These are phyloP conservation scores for Sebastolobus alascanus DNA, from an alignment of 2,797 vertebrate genomes.

Conservation along the genomic window DNA sequence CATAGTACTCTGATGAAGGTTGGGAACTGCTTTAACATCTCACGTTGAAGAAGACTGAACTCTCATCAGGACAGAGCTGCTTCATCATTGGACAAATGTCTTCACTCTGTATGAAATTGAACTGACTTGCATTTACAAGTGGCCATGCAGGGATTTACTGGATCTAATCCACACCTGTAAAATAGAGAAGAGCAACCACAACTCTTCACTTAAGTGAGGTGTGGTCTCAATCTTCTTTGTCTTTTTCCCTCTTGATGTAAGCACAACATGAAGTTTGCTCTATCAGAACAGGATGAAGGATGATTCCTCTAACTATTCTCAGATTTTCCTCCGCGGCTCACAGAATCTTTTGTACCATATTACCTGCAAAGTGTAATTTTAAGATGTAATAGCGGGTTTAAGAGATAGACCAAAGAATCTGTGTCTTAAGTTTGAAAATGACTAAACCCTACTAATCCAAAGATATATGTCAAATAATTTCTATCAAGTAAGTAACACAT, in stretches of 20 bases:
- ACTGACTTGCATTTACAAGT: background rate
- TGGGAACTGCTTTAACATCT: background rate
- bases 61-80: conserved; percentile 28
- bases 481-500: background rate
- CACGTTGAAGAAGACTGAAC: background rate
- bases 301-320: background rate
- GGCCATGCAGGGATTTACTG: conserved; percentile 17
- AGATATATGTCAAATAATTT: background rate
- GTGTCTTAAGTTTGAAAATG: background rate
- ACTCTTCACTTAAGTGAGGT: conserved; percentile 5
- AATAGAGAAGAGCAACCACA: conserved; percentile 12
- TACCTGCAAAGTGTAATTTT: background rate
- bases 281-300: background rate
- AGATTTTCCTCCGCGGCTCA: background rate
- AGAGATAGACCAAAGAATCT: background rate
- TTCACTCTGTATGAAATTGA: background rate
- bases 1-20: background rate
- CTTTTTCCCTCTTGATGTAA: background rate
- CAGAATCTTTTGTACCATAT: background rate
- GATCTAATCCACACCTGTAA: conserved; percentile 26
- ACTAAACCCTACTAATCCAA: background rate
- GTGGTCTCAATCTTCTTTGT: background rate
- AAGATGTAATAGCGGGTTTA: background rate
- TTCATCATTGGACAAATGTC: conserved; percentile 16
- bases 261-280: background rate